Percentiles rank a stretch among this genome's conserved stretches.
Evolutionary conservation across 1,140 invertebrate species (phyloP).

Genomic region (Drosophila lini): DNA sequence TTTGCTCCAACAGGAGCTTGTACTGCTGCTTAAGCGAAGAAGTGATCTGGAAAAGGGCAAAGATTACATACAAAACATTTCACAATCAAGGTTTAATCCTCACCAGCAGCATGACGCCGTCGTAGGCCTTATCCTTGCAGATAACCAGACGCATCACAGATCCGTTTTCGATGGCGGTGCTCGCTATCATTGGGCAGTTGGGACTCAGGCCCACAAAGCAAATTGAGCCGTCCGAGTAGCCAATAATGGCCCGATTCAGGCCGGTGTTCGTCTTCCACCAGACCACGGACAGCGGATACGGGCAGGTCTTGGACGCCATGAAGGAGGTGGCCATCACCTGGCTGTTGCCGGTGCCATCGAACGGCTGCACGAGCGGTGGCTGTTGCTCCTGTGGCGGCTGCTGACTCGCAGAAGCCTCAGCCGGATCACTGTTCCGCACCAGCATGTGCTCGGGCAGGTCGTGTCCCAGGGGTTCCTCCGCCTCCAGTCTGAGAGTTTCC

Average conservation of each 20-base stretch:
- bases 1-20: conserved; percentile 88
- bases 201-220: conserved; percentile 88
- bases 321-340: conserved; percentile 83
- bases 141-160: conserved; percentile 87
- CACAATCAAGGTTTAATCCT: conserved; percentile 9
- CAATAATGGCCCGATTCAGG: conserved; percentile 87
- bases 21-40: conserved; percentile 87
- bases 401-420: background rate
- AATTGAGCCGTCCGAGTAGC: conserved; percentile 89
- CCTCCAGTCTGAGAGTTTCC: conserved; percentile 38
- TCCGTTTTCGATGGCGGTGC: conserved; percentile 87
- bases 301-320: conserved; percentile 85
- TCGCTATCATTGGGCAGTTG: conserved; percentile 88
- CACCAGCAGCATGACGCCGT: conserved; percentile 89
- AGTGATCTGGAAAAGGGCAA: conserved; percentile 86
- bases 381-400: conserved; percentile 13
- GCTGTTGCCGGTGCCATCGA: conserved; percentile 86
- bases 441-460: conserved; percentile 75
- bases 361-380: conserved; percentile 39
- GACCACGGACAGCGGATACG: conserved; percentile 86
- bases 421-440: conserved; percentile 30
- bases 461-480: conserved; percentile 61
- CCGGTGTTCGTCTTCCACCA: conserved; percentile 90
- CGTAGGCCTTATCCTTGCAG: conserved; percentile 89
- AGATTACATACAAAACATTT: background rate